Conservation (phyloP, 1,140 invertebrate species). For the Neoseiulus cucumeris region DNA sequence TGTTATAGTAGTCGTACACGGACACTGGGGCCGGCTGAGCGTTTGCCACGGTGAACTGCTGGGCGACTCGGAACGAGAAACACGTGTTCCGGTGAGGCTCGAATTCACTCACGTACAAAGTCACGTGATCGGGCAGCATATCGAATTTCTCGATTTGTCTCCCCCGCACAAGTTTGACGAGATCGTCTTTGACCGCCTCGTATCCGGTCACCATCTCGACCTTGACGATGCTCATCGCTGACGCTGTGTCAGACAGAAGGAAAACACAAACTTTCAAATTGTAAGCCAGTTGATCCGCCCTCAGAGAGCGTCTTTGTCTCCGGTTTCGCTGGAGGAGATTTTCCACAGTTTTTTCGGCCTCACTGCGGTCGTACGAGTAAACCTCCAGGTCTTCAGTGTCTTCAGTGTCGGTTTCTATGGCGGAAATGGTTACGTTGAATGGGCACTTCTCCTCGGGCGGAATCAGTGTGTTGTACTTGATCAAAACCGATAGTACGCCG, state of each 20-base stretch:
- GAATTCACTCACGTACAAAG: background rate
- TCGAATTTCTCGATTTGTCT: constrained; percentile 6
- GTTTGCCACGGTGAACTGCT: constrained; percentile 23
- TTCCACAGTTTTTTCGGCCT: background rate
- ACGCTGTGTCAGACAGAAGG: constrained; percentile 16
- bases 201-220: constrained; percentile 27
- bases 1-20: constrained; percentile 26
- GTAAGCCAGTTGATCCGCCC: constrained; percentile 11
- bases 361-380: background rate
- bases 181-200: constrained; percentile 21
- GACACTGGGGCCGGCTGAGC: constrained; percentile 24
- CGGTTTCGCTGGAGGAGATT: background rate
- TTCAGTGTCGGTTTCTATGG: background rate
- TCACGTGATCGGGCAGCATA: background rate
- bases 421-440: constrained; percentile 13
- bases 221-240: constrained; percentile 27
- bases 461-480: constrained; percentile 24
- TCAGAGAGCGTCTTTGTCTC: background rate
- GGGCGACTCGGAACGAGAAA: constrained; percentile 22
- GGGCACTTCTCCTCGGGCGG: constrained; percentile 22
- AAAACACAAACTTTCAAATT: constrained; percentile 14
- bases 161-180: constrained; percentile 18
- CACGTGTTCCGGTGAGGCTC: constrained; percentile 13
- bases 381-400: constrained; percentile 17
- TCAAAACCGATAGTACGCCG: constrained; percentile 24